Percentiles rank a stretch among this genome's conserved stretches.
These are phyloP conservation scores for Arremon brunneinucha DNA, from an alignment of 2,797 vertebrate species.

Conservation along the genomic window DNA sequence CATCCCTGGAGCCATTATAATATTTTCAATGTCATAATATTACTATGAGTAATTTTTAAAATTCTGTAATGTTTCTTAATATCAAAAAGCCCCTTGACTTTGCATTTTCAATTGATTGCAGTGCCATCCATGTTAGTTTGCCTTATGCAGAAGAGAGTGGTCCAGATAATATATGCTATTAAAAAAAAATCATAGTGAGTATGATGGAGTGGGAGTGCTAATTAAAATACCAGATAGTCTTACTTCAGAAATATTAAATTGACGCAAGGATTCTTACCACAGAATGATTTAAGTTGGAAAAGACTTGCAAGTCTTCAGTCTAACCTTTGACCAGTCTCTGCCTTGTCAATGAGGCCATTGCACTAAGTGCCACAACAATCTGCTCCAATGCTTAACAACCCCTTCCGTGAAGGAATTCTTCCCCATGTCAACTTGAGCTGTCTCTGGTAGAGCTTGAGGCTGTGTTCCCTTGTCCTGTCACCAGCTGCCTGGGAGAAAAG, in stretches of 20 bases:
- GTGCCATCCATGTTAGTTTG: not conserved
- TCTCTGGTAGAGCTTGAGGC: not conserved
- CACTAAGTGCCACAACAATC: not conserved
- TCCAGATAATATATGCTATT: not conserved
- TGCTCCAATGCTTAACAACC: not conserved
- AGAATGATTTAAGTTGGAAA: not conserved
- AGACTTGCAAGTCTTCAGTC: not conserved
- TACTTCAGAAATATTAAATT: not conserved
- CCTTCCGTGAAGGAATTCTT: not conserved
- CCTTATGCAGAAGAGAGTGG: not conserved
- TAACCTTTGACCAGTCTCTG: not conserved
- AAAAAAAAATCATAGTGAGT: not conserved
- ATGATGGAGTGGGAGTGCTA: not conserved
- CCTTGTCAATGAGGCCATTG: not conserved
- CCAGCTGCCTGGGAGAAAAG: not conserved
- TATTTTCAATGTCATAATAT: not conserved
- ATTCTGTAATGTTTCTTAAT: not conserved
- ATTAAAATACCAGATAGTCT: not conserved
- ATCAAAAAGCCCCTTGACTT: not conserved
- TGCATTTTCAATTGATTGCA: not conserved
- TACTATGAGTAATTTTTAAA: not conserved
- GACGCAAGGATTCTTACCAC: not conserved
- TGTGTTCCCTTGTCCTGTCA: not conserved
- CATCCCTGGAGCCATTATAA: not conserved
- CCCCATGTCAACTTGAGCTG: fast-evolving